Evolutionary conservation across 2,113 vertebrate genomes (phyloP).

Genomic region (Pholis gunnellus): DNA sequence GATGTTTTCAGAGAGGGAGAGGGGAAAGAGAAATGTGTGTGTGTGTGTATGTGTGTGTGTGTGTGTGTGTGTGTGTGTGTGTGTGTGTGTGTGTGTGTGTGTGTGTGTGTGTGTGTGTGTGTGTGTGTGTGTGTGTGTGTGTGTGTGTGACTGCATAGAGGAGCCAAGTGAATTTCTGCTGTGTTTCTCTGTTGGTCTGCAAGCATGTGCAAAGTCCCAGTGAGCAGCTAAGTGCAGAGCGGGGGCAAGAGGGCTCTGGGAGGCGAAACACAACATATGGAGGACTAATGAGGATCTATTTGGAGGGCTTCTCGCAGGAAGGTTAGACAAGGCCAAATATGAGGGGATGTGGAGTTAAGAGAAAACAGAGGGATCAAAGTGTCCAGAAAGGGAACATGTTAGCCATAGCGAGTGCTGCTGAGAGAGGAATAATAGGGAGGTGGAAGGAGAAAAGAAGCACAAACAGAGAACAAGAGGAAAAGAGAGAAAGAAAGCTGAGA

Average conservation of each 20-base stretch:
- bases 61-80: neutral
- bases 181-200: constrained; percentile 31
- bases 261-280: constrained; percentile 69
- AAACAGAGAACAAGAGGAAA: constrained; percentile 16
- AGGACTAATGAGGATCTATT: constrained; percentile 68
- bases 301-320: constrained; percentile 54
- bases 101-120: neutral
- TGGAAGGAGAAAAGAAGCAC: neutral
- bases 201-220: constrained; percentile 56
- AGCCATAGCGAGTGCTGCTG: neutral
- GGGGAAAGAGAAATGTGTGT: neutral
- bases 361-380: constrained; percentile 54
- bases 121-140: neutral
- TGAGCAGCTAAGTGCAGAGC: constrained; percentile 48
- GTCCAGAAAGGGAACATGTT: constrained; percentile 24
- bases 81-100: neutral
- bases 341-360: constrained; percentile 39
- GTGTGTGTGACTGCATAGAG: constrained; percentile 39
- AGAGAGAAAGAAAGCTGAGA: constrained; percentile 40
- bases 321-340: constrained; percentile 57
- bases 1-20: constrained; percentile 15
- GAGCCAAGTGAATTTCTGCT: constrained; percentile 24
- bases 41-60: neutral
- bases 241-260: constrained; percentile 49
- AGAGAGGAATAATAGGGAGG: neutral